Evolutionary conservation across 2,797 vertebrate species (phyloP).

Genomic region (Falco cherrug): DNA sequence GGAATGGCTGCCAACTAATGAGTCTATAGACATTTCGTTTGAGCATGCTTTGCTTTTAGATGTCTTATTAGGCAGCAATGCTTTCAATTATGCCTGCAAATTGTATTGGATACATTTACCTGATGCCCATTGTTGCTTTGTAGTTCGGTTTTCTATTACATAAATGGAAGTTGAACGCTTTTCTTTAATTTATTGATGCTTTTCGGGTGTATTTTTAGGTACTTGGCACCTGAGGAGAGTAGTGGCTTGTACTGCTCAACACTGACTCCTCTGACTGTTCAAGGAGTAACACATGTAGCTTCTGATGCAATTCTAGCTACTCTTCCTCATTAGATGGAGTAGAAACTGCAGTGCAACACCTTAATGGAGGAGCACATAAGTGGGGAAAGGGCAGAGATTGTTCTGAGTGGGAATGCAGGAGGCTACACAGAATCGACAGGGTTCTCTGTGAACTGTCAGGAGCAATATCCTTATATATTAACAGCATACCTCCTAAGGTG

Average conservation of each 20-base stretch:
- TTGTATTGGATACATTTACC: slow-evolving; percentile 79
- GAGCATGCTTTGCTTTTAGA: slow-evolving; percentile 83
- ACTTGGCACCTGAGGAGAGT: slow-evolving; percentile 49
- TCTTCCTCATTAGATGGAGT: neutral
- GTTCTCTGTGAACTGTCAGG: neutral
- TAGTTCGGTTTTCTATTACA: slow-evolving; percentile 76
- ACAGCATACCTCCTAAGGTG: neutral
- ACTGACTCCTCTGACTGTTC: slow-evolving; percentile 69
- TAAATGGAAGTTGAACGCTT: slow-evolving; percentile 73
- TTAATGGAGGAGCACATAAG: neutral
- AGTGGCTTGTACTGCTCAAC: slow-evolving; percentile 66
- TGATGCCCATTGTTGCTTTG: slow-evolving; percentile 77
- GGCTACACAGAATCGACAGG: neutral
- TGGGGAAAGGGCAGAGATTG: neutral
- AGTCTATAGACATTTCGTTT: slow-evolving; percentile 81
- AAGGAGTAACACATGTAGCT: neutral
- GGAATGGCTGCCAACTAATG: slow-evolving; percentile 84
- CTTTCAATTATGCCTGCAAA: slow-evolving; percentile 83
- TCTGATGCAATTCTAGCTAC: neutral
- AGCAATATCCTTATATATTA: neutral
- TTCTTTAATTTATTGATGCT: slow-evolving; percentile 73
- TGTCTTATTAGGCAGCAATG: slow-evolving; percentile 83
- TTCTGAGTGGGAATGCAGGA: neutral
- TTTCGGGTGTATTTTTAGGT: slow-evolving; percentile 71
- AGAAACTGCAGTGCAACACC: neutral